Percentiles rank a stretch among this genome's conserved stretches.
Conservation (phyloP, 2,113 vertebrate species). For the Brachyhypopomus gauderio region DNA sequence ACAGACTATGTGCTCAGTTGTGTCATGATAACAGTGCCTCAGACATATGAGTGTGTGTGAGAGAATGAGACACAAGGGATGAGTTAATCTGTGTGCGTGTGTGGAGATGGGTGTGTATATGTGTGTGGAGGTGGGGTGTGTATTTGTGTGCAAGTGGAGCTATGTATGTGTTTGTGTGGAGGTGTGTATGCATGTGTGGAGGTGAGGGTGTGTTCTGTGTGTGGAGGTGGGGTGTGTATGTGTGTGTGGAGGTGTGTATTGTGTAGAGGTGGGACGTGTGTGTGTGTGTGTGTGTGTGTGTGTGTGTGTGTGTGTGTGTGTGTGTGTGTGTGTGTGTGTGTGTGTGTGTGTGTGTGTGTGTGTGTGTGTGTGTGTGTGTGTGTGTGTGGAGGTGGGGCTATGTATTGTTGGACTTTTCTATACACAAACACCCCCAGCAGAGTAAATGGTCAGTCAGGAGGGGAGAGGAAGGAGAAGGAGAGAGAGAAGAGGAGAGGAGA, state of each 20-base stretch:
- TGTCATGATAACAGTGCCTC: slow-evolving; percentile 14
- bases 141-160: too few species aligned
- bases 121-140: too few species aligned
- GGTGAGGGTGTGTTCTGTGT: too few species aligned
- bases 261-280: too few species aligned
- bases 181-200: too few species aligned
- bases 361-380: slow-evolving; percentile 24
- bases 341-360: too few species aligned
- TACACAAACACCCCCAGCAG: slow-evolving; percentile 47
- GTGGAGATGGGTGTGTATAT: slow-evolving; percentile 15
- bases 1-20: slow-evolving; percentile 20
- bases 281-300: too few species aligned
- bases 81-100: slow-evolving; percentile 18
- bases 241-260: too few species aligned
- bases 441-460: slow-evolving; percentile 58
- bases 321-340: too few species aligned
- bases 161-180: too few species aligned
- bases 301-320: too few species aligned
- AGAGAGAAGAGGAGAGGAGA: slow-evolving; percentile 23
- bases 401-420: slow-evolving; percentile 48
- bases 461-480: not conserved
- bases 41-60: not conserved
- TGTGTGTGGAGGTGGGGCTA: slow-evolving; percentile 19
- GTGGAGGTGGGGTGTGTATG: too few species aligned
- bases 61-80: slow-evolving; percentile 16